Conservation (phyloP, 2,888 invertebrate species). For the Hydrotaea cyrtoneurina region DNA sequence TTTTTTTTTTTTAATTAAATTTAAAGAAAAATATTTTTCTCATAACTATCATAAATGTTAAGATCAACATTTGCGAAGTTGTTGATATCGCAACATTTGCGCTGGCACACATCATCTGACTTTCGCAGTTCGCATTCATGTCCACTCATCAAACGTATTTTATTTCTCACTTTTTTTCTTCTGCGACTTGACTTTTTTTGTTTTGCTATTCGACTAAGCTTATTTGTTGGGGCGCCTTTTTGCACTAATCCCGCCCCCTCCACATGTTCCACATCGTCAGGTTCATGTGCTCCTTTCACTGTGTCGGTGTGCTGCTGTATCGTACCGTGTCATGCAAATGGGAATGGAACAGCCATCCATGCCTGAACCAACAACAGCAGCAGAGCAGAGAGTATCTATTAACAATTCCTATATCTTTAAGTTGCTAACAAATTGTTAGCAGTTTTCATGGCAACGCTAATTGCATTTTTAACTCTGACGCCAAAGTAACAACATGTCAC, state of each 20-base stretch:
- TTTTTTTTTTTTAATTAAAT: conserved; percentile 55
- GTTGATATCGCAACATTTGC: conserved; percentile 57
- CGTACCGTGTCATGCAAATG: background rate
- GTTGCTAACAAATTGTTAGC: conserved; percentile 66
- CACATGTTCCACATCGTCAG: background rate
- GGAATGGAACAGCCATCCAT: background rate
- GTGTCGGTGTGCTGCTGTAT: background rate
- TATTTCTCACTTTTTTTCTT: conserved; percentile 2
- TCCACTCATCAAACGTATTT: conserved; percentile 58
- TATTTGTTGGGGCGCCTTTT: conserved; percentile 61
- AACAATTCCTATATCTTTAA: conserved; percentile 58
- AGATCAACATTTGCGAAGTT: conserved; percentile 53
- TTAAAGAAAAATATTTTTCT: conserved; percentile 51
- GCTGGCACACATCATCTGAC: conserved; percentile 50
- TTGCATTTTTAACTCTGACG: conserved; percentile 68
- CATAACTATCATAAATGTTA: conserved; percentile 64
- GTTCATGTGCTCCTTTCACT: background rate
- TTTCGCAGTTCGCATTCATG: conserved; percentile 46
- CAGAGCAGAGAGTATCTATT: background rate
- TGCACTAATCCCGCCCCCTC: conserved; percentile 46
- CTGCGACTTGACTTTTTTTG: background rate
- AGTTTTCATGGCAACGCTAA: conserved; percentile 68
- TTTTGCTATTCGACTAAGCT: conserved; percentile 58
- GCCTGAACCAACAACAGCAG: no score
- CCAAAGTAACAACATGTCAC: conserved; percentile 68